A percentile compares a stretch with the other conserved stretches of the same genome.
phyloP scores from a whole-genome alignment of 2,113 vertebrate species.

The Symphodus melops region DNA sequence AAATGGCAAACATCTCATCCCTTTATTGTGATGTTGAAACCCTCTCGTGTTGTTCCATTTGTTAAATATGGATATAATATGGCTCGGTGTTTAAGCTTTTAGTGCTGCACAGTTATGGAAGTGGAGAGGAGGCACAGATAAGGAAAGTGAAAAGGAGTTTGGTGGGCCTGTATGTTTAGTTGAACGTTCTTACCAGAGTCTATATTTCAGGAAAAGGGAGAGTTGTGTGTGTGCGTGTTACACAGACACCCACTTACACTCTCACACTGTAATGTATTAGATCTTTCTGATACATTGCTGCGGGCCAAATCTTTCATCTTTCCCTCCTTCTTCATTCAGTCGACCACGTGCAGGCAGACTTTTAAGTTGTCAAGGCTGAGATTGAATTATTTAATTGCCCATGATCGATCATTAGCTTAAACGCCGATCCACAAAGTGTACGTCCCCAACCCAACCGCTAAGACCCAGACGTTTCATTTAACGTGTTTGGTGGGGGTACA shows the following conservation, averaged over 20 bases:
- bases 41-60: slow-evolving; percentile 36
- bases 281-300: slow-evolving; percentile 68
- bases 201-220: slow-evolving; percentile 45
- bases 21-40: slow-evolving; percentile 42
- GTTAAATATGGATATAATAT: slow-evolving; percentile 28
- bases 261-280: slow-evolving; percentile 59
- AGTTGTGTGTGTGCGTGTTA: slow-evolving; percentile 13
- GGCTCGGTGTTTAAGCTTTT: slow-evolving; percentile 39
- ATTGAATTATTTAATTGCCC: slow-evolving; percentile 78
- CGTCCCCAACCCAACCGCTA: slow-evolving; percentile 44
- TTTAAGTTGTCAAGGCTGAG: slow-evolving; percentile 75
- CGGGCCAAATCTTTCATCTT: slow-evolving; percentile 70
- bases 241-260: not conserved
- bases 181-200: slow-evolving; percentile 36
- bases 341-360: slow-evolving; percentile 62
- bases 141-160: slow-evolving; percentile 50
- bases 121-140: slow-evolving; percentile 48
- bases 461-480: slow-evolving; percentile 51
- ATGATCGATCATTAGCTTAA: slow-evolving; percentile 79
- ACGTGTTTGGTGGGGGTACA: slow-evolving; percentile 8
- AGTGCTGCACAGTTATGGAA: slow-evolving; percentile 46
- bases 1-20: slow-evolving; percentile 39
- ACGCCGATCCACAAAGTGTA: slow-evolving; percentile 32
- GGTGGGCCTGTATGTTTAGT: slow-evolving; percentile 40
- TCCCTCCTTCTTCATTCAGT: slow-evolving; percentile 59